Base-by-base conservation (phyloP, 2,888 invertebrate genomes). In the Catonia carolina region DNA sequence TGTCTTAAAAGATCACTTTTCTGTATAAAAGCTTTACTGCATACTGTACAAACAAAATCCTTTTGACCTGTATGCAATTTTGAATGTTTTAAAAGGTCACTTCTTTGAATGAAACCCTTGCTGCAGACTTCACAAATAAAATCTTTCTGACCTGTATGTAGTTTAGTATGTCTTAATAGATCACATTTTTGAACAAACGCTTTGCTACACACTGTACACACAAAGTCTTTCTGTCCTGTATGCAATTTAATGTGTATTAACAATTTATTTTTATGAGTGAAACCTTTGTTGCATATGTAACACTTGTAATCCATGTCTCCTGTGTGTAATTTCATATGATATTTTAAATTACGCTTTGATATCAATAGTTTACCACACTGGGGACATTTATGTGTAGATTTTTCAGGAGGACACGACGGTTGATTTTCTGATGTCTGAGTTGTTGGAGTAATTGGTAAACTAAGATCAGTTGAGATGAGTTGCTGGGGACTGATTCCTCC, bases 131-230 rank as follows among this genome's bases (percentile, higher is more conserved):
- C 27, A 27, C 27, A 27, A 27, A 27, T 8, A 27, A 27, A 27
- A 8, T 27, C 27, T 15, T 48, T 58, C 33, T 59, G 51, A 1
- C 39, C 55, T 8, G 55, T 31, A 18, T 58, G 54, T 6, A 49
- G 35, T 1, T 17, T 6, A 14, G 31, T 35, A 18, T 58, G 58
- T 1, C 20, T 27, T 8, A 15, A 15, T 3, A 58, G 48, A 10
- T 18, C 22, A 18, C 23, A 18, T 22, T 41, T 49, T 2, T 47
- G 37, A 22, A 27, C 18, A 20, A 54, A 58, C 1, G 20, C 15
- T 23, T 53, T 54, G 2, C 23, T 31, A 23, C 58, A 58, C 2
- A 58, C n/a, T n/a, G 36, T 20, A 14, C 58, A 58, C 1, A 22
- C 20, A n/a, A 20, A 53, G 1, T 36, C 27, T 22, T 58, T 58